phyloP scores from a whole-genome alignment of 2,113 vertebrate species.

The Silurus asotus region DNA sequence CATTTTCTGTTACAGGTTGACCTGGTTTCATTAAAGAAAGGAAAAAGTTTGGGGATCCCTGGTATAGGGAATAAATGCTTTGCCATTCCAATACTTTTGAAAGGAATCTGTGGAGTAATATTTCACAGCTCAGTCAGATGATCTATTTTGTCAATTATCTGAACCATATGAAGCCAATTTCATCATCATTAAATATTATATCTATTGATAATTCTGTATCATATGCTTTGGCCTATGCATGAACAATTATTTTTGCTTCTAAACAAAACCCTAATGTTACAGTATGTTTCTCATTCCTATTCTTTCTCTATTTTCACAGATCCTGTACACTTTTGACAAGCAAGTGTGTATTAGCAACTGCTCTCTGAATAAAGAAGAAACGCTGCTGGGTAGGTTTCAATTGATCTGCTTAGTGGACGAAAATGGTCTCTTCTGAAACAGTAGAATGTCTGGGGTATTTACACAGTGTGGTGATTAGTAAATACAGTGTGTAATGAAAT shows the following conservation, averaged over 20 bases:
- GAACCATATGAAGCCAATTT: too few relatives aligned
- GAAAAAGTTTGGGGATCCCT: too few relatives aligned
- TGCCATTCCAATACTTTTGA: too few relatives aligned
- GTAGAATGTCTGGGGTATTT: not conserved
- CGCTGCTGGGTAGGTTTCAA: constrained; percentile 82
- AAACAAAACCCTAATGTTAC: not conserved
- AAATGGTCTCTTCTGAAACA: not conserved
- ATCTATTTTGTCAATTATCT: too few relatives aligned
- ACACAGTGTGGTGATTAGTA: not conserved
- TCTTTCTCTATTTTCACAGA: constrained; percentile 67
- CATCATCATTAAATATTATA: too few relatives aligned
- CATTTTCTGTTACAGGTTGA: too few relatives aligned
- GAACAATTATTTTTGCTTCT: not conserved
- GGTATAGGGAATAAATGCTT: too few relatives aligned
- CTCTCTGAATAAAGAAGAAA: constrained; percentile 89
- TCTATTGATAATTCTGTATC: too few relatives aligned
- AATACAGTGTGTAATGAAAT: not conserved
- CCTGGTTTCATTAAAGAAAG: too few relatives aligned
- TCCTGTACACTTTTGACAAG: constrained; percentile 91
- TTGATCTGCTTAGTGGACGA: not conserved
- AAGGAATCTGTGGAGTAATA: too few relatives aligned
- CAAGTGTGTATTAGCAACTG: constrained; percentile 87
- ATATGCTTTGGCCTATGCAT: too few relatives aligned
- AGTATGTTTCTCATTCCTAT: not conserved
- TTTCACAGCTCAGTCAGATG: too few relatives aligned